These are phyloP conservation scores for Silurus aristotelis DNA, from an alignment of 2,797 vertebrate species.

Conservation along the genomic window DNA sequence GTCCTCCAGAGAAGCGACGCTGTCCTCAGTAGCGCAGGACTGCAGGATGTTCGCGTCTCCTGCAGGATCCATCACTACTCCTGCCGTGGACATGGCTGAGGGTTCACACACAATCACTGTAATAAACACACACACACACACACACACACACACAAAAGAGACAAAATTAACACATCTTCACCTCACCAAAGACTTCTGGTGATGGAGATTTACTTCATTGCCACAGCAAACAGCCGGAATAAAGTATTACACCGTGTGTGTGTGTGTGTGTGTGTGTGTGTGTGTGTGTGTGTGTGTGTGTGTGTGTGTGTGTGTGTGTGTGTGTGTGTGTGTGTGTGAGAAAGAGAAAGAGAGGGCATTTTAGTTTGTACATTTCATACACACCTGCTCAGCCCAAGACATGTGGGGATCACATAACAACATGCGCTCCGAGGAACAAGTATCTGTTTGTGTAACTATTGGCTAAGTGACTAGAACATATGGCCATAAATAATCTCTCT, in stretches of 20 bases:
- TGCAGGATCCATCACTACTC: slow-evolving; percentile 64
- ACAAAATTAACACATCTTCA: neutral
- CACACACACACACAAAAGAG: neutral
- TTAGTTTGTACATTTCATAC: neutral
- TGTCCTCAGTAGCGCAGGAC: slow-evolving; percentile 57
- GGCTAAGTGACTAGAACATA: neutral
- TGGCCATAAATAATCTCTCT: neutral
- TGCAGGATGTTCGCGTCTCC: slow-evolving; percentile 55
- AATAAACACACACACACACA: slow-evolving; percentile 32
- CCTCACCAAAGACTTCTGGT: neutral
- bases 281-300: neutral
- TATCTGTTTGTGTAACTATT: neutral
- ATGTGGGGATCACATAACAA: slow-evolving; percentile 22
- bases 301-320: neutral
- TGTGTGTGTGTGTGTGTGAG: no score
- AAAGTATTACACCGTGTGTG: no score
- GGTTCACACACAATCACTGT: slow-evolving; percentile 75
- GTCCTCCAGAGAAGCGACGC: slow-evolving; percentile 63
- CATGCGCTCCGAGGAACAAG: neutral
- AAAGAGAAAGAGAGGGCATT: no score
- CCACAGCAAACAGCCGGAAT: neutral
- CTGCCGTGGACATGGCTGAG: slow-evolving; percentile 62
- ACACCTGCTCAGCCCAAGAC: neutral
- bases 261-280: neutral
- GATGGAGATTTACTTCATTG: neutral